Evolutionary conservation across 1,140 invertebrate species (phyloP).

Genomic region (Zaprionus nigranus): DNA sequence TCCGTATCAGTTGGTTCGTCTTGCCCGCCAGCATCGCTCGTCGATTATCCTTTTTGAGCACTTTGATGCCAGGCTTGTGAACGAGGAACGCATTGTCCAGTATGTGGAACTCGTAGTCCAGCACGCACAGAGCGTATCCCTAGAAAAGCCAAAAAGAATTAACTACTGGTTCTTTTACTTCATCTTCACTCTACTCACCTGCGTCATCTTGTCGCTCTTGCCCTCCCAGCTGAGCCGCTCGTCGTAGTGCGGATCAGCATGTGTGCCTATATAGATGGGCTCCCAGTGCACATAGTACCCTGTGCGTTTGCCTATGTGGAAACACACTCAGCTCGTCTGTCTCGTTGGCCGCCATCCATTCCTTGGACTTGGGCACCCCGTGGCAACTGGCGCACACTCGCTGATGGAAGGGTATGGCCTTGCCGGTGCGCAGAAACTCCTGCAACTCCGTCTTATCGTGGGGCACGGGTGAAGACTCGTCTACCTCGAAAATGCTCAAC

Average conservation of each 20-base stretch:
- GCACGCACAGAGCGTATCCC: constrained; percentile 94
- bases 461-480: constrained; percentile 86
- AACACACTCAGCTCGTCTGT: constrained; percentile 91
- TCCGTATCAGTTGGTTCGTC: constrained; percentile 92
- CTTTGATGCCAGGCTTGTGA: constrained; percentile 94
- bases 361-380: constrained; percentile 92
- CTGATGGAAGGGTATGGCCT: constrained; percentile 96
- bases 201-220: constrained; percentile 97
- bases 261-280: constrained; percentile 94
- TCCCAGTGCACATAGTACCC: constrained; percentile 94
- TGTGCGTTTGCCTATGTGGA: constrained; percentile 92
- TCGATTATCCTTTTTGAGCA: constrained; percentile 90
- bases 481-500: constrained; percentile 82
- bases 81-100: constrained; percentile 95
- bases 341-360: constrained; percentile 91
- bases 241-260: constrained; percentile 94
- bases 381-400: constrained; percentile 95
- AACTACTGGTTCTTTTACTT: constrained; percentile 6
- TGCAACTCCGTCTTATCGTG: constrained; percentile 90
- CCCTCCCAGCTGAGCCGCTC: constrained; percentile 95
- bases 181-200: constrained; percentile 86
- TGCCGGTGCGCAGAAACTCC: constrained; percentile 90
- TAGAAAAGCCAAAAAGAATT: constrained; percentile 84
- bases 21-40: constrained; percentile 90
- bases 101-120: constrained; percentile 95